These are phyloP conservation scores for Halesus radiatus DNA, from an alignment of 1,140 invertebrate genomes.

Conservation along the genomic window DNA sequence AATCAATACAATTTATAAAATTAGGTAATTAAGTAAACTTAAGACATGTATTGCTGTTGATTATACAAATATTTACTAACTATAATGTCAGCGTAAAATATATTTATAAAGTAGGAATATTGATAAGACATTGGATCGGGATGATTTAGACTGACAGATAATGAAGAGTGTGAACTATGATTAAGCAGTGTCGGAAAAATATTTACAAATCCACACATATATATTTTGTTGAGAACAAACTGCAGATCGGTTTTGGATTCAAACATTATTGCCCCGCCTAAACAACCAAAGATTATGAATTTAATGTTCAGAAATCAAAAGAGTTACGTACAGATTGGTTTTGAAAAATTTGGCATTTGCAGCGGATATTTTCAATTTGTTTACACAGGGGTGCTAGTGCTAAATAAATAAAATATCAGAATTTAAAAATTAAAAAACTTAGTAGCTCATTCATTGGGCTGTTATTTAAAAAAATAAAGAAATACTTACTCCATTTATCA, in stretches of 20 bases:
- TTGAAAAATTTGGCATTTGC: neutral
- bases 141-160: slow-evolving; percentile 23
- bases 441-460: too few relatives aligned
- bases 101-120: slow-evolving; percentile 9
- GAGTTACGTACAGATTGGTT: neutral
- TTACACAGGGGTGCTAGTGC: too few relatives aligned
- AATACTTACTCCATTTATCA: too few relatives aligned
- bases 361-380: too few relatives aligned
- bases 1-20: neutral
- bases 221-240: neutral
- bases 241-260: neutral
- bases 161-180: neutral
- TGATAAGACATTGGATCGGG: neutral
- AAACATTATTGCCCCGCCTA: neutral
- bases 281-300: neutral
- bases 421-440: too few relatives aligned
- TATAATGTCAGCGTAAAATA: neutral
- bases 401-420: too few relatives aligned
- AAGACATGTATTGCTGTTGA: slow-evolving; percentile 10
- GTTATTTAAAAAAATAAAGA: too few relatives aligned
- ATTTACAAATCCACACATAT: neutral
- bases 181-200: neutral
- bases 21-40: neutral
- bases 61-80: slow-evolving; percentile 23
- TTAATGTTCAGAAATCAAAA: neutral